Evolutionary conservation across 2,113 vertebrate genomes (phyloP).

Genomic region (Aegotheles bennettii): DNA sequence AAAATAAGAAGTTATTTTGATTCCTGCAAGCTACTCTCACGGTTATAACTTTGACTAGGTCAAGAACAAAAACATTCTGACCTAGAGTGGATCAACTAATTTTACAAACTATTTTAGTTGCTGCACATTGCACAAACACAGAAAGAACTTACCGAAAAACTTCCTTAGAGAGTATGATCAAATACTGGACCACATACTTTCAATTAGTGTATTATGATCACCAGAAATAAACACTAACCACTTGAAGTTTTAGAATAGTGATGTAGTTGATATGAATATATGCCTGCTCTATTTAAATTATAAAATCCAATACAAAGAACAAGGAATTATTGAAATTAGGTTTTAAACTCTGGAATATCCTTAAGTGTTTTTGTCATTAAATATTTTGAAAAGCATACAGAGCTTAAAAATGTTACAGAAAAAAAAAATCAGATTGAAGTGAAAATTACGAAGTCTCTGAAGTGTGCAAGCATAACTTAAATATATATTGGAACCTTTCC

Average conservation of each 20-base stretch:
- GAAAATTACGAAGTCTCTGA: neutral
- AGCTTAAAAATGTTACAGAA: neutral
- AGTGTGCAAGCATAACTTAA: neutral
- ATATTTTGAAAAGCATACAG: neutral
- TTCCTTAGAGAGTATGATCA: neutral
- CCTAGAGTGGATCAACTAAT: neutral
- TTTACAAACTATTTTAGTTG: neutral
- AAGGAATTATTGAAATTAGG: neutral
- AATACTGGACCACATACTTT: neutral
- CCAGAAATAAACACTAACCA: neutral
- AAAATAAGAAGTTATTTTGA: neutral
- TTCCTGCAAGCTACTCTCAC: neutral
- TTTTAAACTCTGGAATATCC: neutral
- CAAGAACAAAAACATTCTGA: neutral
- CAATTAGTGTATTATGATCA: neutral
- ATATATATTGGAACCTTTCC: neutral
- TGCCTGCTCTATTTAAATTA: neutral
- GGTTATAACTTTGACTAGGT: neutral
- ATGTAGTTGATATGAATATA: neutral
- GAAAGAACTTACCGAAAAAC: neutral
- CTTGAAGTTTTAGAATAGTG: neutral
- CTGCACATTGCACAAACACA: neutral
- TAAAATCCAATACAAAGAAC: neutral
- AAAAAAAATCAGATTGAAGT: neutral
- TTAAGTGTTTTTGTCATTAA: neutral